A percentile compares a stretch with the other conserved stretches of the same genome.
These are phyloP conservation scores for Ceyx cyanopectus DNA, from an alignment of 2,113 vertebrate species.

Conservation along the genomic window DNA sequence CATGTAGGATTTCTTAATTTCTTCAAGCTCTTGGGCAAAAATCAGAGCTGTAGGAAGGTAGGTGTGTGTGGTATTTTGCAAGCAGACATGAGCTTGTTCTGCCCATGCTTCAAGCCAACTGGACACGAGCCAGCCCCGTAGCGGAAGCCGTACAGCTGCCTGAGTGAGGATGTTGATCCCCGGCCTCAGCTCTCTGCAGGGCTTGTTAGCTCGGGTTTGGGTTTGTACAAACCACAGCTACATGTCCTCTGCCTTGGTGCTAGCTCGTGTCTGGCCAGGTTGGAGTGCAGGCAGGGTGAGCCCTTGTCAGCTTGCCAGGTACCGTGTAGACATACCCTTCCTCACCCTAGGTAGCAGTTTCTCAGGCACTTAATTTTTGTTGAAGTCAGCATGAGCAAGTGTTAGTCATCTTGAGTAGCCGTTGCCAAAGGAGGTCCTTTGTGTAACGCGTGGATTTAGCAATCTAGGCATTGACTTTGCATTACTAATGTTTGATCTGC, in stretches of 20 bases:
- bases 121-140: constrained; percentile 10
- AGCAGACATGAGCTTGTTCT: constrained; percentile 53
- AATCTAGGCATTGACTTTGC: constrained; percentile 40
- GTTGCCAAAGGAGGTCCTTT: constrained; percentile 60
- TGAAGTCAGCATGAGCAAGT: constrained; percentile 57
- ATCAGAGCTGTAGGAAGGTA: constrained; percentile 29
- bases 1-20: constrained; percentile 14
- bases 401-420: constrained; percentile 45
- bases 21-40: background rate
- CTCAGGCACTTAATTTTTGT: constrained; percentile 56
- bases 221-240: constrained; percentile 33
- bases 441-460: constrained; percentile 36
- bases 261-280: background rate
- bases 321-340: constrained; percentile 41
- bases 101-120: constrained; percentile 43
- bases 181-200: background rate
- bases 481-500: constrained; percentile 41
- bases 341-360: constrained; percentile 48
- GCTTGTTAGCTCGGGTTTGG: background rate
- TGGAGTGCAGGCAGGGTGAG: constrained; percentile 26
- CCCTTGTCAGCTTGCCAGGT: constrained; percentile 33
- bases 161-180: background rate
- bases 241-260: background rate
- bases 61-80: constrained; percentile 31
- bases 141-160: constrained; percentile 41